Percentiles rank a stretch among this genome's conserved stretches.
Conservation (phyloP, 1,140 invertebrate genomes). For the Glossosoma conforme region DNA sequence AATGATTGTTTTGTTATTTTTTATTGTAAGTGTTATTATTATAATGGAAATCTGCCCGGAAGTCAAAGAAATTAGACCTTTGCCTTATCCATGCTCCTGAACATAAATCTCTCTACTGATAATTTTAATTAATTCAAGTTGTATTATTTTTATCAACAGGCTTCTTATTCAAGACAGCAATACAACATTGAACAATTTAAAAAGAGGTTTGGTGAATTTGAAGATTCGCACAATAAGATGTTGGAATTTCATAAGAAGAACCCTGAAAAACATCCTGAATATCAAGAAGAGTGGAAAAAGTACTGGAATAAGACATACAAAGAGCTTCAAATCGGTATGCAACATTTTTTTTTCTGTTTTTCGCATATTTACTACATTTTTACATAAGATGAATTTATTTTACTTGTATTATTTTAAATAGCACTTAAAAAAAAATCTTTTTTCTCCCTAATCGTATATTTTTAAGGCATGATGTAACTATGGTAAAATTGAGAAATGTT, state of each 20-base stretch:
- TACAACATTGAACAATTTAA: slow-evolving; percentile 14
- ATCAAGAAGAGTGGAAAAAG: slow-evolving; percentile 82
- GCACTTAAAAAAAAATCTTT: too few species aligned
- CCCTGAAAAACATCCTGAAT: slow-evolving; percentile 79
- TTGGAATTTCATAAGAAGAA: slow-evolving; percentile 73
- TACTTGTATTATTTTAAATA: slow-evolving; percentile 14
- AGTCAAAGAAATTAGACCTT: too few species aligned
- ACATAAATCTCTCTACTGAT: too few species aligned
- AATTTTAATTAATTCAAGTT: not conserved
- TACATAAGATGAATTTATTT: not conserved
- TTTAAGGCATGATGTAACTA: not conserved
- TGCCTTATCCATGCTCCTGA: too few species aligned
- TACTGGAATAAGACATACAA: slow-evolving; percentile 80
- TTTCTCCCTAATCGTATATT: slow-evolving; percentile 4
- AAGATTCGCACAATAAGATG: slow-evolving; percentile 7
- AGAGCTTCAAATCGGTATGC: slow-evolving; percentile 60
- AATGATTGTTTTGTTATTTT: too few species aligned
- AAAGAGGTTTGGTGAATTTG: slow-evolving; percentile 1
- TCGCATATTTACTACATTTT: slow-evolving; percentile 7
- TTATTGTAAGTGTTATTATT: too few species aligned
- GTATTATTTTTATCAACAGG: slow-evolving; percentile 2
- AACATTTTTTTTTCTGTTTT: slow-evolving; percentile 5
- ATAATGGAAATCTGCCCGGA: too few species aligned
- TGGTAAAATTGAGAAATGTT: not conserved
- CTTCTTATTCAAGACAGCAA: slow-evolving; percentile 4